Conservation (phyloP, 2,797 vertebrate species). For the Morelia viridis region DNA sequence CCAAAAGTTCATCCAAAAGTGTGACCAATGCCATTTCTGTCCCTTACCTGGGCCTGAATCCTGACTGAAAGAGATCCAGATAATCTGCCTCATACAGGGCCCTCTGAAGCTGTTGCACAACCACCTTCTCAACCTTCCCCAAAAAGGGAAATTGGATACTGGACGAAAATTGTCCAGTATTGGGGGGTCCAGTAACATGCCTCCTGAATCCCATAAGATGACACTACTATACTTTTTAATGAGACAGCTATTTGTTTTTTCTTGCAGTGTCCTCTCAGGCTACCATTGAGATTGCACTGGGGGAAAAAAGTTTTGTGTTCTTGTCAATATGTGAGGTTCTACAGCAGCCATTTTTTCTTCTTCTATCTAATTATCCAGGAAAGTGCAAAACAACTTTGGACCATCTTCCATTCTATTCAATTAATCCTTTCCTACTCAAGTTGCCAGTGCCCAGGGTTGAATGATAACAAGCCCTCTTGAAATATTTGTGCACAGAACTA, state of each 20-base stretch:
- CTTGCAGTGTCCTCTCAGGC: background rate
- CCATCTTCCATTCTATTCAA: background rate
- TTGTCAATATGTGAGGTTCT: background rate
- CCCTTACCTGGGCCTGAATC: background rate
- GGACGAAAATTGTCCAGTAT: background rate
- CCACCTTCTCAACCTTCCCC: background rate
- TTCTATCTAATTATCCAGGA: background rate
- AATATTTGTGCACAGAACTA: no score
- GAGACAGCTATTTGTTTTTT: background rate
- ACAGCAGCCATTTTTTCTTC: background rate
- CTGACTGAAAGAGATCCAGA: background rate
- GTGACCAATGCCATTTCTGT: no score
- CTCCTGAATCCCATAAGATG: background rate
- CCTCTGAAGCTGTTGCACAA: background rate
- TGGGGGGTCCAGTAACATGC: background rate
- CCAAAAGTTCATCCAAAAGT: no score
- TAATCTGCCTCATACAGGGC: background rate
- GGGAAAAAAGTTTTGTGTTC: background rate
- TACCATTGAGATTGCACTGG: background rate
- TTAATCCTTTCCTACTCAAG: background rate
- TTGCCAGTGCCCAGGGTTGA: background rate
- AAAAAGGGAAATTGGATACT: background rate
- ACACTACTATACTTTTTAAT: background rate
- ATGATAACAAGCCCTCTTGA: background rate
- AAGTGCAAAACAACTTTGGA: background rate